Percentiles rank a stretch among this genome's conserved stretches.
Conservation (phyloP, 1,140 invertebrate species). For the Diabrotica virgifera region DNA sequence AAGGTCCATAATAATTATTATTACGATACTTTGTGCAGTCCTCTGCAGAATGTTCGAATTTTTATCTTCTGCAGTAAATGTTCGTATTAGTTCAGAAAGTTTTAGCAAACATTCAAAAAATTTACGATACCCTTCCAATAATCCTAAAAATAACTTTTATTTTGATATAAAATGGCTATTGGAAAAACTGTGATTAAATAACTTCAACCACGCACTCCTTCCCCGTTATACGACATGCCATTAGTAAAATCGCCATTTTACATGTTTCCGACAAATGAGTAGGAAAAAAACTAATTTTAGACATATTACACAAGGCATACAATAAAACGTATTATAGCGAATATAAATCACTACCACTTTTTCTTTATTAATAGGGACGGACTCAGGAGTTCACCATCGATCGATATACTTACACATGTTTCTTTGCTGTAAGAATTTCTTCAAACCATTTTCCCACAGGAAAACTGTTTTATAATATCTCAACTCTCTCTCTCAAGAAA, state of each 20-base stretch:
- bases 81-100: not conserved
- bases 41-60: no score
- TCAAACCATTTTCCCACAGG: no score
- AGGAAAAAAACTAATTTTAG: slow-evolving; percentile 14
- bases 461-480: no score
- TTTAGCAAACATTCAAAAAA: not conserved
- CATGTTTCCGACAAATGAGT: slow-evolving; percentile 13
- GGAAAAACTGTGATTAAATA: slow-evolving; percentile 12
- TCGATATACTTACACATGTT: no score
- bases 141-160: slow-evolving; percentile 17
- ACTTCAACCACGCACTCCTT: slow-evolving; percentile 11
- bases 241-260: slow-evolving; percentile 16
- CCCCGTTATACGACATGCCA: slow-evolving; percentile 11
- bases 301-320: slow-evolving; percentile 13
- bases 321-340: slow-evolving; percentile 8
- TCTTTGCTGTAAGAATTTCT: no score
- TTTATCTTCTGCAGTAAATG: no score
- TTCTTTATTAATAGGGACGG: not conserved
- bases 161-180: not conserved
- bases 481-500: no score
- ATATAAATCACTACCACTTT: slow-evolving; percentile 1
- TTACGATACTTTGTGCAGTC: no score
- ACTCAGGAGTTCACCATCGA: not conserved
- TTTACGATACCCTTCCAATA: slow-evolving; percentile 3
- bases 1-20: no score